Percentiles rank a stretch among this genome's conserved stretches.
phyloP scores from a whole-genome alignment of 53 echinoderm and acorn worm genomes.

The Henricia sp. region DNA sequence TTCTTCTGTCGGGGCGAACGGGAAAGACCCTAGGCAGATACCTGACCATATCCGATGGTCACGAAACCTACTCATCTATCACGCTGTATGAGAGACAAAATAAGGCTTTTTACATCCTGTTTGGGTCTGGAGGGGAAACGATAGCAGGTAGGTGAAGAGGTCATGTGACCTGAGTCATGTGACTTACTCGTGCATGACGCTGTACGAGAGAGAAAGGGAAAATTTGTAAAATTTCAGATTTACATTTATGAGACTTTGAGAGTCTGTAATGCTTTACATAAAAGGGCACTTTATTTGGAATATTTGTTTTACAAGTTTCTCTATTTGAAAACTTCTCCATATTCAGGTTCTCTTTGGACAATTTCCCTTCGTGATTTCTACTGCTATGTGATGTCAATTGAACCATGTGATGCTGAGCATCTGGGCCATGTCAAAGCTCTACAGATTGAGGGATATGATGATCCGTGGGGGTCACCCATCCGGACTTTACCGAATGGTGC shows the following conservation, averaged over 20 bases:
- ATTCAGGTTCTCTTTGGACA: conserved; percentile 75
- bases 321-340: too few relatives aligned
- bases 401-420: not conserved
- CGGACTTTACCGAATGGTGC: conserved; percentile 28
- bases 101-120: conserved; percentile 60
- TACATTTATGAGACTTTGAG: too few relatives aligned
- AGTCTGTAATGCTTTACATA: too few relatives aligned
- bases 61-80: conserved; percentile 64
- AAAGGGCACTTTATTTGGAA: too few relatives aligned
- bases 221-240: too few relatives aligned
- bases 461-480: conserved; percentile 45
- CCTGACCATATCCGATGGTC: conserved; percentile 64
- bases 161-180: too few relatives aligned
- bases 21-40: conserved; percentile 66
- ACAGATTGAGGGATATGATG: conserved; percentile 8
- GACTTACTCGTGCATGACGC: too few relatives aligned
- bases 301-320: too few relatives aligned
- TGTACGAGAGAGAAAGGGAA: too few relatives aligned
- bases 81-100: conserved; percentile 50
- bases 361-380: conserved; percentile 62
- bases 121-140: conserved; percentile 73
- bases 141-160: conserved; percentile 46
- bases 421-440: conserved; percentile 17
- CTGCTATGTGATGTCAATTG: conserved; percentile 60
- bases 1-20: conserved; percentile 77